phyloP scores from a whole-genome alignment of 2,888 invertebrate genomes.

The Macrophya alboannulata region DNA sequence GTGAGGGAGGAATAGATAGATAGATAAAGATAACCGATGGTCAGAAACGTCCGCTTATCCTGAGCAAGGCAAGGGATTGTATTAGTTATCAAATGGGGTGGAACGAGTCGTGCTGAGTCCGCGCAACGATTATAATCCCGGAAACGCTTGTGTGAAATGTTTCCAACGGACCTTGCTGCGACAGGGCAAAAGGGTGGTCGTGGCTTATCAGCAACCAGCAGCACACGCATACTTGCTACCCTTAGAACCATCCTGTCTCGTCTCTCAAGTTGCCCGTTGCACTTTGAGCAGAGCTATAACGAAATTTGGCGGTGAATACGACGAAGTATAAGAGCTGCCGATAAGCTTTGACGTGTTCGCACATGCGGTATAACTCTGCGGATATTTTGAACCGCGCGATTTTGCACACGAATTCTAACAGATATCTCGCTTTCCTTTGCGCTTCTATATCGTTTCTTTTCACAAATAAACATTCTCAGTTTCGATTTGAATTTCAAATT shows the following conservation, averaged over 20 bases:
- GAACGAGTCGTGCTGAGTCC: conserved; percentile 53
- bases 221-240: conserved; percentile 24
- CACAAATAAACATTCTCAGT: background rate
- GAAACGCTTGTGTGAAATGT: conserved; percentile 53
- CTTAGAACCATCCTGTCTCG: conserved; percentile 16
- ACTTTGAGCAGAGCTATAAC: conserved; percentile 3
- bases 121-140: conserved; percentile 53
- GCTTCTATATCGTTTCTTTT: no score
- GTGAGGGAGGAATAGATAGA: no score
- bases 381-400: background rate
- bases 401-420: background rate
- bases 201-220: conserved; percentile 54
- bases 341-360: background rate
- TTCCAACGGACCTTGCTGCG: conserved; percentile 48
- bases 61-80: conserved; percentile 47
- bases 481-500: background rate
- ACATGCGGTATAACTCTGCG: background rate
- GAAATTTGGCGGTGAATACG: background rate
- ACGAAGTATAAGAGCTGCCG: background rate
- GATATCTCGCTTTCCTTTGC: background rate
- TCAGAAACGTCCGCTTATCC: conserved; percentile 42
- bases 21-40: conserved; percentile 40
- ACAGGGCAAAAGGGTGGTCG: conserved; percentile 43
- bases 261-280: conserved; percentile 30
- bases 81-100: conserved; percentile 50